Conservation (phyloP, 2,888 invertebrate genomes). For the Drosophila recens region DNA sequence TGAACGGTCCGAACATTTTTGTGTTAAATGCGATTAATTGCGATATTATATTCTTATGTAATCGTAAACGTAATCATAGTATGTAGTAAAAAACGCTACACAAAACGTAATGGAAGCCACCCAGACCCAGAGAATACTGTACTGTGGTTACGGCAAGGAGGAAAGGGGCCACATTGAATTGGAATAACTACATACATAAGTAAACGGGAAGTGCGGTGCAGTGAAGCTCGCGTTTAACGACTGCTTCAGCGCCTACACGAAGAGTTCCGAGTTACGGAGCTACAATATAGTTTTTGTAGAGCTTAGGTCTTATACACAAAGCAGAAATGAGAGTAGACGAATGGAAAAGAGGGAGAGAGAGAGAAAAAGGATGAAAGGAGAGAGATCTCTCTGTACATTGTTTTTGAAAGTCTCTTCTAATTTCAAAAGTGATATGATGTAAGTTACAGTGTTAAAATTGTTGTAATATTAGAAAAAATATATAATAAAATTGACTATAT, state of each 20-base stretch:
- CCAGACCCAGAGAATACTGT: slow-evolving; percentile 14
- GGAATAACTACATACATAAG: slow-evolving; percentile 14
- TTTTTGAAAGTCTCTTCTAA: no score
- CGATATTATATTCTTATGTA: slow-evolving; percentile 83
- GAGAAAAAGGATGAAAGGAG: not conserved
- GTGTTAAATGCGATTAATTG: slow-evolving; percentile 82
- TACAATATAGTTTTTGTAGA: not conserved
- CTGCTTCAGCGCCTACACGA: not conserved
- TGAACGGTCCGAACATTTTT: slow-evolving; percentile 73
- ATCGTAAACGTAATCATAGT: slow-evolving; percentile 80
- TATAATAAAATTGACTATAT: no score
- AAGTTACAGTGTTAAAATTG: no score
- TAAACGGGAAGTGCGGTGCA: slow-evolving; percentile 52
- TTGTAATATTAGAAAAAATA: no score
- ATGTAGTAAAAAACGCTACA: slow-evolving; percentile 66
- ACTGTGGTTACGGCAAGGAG: not conserved
- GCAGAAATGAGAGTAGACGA: not conserved
- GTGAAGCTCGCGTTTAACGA: slow-evolving; percentile 43
- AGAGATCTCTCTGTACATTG: no score
- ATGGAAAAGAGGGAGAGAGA: not conserved
- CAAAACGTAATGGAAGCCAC: slow-evolving; percentile 65
- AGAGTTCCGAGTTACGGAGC: not conserved
- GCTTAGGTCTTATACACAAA: not conserved
- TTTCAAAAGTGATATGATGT: no score
- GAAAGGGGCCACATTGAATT: slow-evolving; percentile 4